Conservation (phyloP, 2,797 vertebrate genomes). For the Nyctibius grandis region DNA sequence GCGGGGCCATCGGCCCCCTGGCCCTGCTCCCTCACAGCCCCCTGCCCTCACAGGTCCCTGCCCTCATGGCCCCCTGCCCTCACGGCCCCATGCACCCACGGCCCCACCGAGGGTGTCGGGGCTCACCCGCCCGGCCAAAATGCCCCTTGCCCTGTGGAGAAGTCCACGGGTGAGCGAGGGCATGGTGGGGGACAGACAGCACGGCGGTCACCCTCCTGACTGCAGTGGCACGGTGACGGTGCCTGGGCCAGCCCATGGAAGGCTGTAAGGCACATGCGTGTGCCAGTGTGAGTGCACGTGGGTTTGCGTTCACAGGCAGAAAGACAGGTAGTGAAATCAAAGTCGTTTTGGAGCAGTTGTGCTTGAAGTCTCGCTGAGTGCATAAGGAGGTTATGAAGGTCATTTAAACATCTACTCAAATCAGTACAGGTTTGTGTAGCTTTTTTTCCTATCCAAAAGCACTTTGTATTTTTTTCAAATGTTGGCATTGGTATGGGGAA, state of each 20-base stretch:
- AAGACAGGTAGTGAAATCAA: neutral
- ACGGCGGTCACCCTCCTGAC: rapidly evolving
- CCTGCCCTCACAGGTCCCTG: too few species aligned
- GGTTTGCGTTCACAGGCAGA: neutral
- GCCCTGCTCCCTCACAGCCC: neutral
- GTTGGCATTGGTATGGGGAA: neutral
- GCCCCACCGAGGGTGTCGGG: rapidly evolving
- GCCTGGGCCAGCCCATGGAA: neutral
- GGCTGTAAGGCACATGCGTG: neutral
- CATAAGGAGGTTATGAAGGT: neutral
- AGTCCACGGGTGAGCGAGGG: neutral
- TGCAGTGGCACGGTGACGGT: too few species aligned
- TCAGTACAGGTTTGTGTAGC: neutral
- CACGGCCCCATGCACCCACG: too few species aligned
- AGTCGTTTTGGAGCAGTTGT: neutral
- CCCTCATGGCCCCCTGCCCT: too few species aligned
- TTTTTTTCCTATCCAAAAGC: neutral
- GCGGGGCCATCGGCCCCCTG: neutral
- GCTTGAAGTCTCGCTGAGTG: neutral
- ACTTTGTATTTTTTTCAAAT: neutral
- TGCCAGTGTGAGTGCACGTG: rapidly evolving
- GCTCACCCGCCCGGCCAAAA: rapidly evolving
- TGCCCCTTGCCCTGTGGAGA: neutral
- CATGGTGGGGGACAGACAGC: rapidly evolving
- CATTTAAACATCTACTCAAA: neutral